Evolutionary conservation across 2,113 vertebrate genomes (phyloP).

Genomic region (Ammodytes dubius): DNA sequence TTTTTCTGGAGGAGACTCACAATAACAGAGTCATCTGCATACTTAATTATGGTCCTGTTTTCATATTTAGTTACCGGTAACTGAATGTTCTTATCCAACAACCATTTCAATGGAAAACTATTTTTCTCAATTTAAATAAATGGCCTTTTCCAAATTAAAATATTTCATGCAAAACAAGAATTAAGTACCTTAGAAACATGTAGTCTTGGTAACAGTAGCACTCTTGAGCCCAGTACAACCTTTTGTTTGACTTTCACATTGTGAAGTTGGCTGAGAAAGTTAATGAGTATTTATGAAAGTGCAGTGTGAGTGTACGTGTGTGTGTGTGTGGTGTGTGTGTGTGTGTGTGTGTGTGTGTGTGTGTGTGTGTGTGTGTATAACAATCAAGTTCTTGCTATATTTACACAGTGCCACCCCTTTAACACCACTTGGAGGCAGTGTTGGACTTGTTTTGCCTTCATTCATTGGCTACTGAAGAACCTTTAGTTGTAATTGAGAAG

Average conservation of each 20-base stretch:
- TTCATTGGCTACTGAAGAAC: neutral
- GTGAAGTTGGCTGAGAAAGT: neutral
- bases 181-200: neutral
- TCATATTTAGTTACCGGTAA: no score
- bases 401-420: neutral
- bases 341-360: neutral
- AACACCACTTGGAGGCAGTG: slow-evolving; percentile 59
- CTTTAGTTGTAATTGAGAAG: slow-evolving; percentile 1
- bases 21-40: no score
- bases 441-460: neutral
- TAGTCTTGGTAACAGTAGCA: neutral
- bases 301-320: neutral
- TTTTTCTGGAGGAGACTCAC: no score
- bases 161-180: neutral
- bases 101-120: neutral
- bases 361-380: neutral
- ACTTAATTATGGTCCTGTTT: no score
- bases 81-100: no score
- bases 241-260: neutral
- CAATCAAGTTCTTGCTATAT: no score
- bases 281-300: neutral
- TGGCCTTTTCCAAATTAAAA: no score
- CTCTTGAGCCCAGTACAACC: neutral
- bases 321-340: no score
- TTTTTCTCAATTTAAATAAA: neutral